Base-by-base conservation (phyloP, 2,113 vertebrate species). In the Monarcha castaneiventris region DNA sequence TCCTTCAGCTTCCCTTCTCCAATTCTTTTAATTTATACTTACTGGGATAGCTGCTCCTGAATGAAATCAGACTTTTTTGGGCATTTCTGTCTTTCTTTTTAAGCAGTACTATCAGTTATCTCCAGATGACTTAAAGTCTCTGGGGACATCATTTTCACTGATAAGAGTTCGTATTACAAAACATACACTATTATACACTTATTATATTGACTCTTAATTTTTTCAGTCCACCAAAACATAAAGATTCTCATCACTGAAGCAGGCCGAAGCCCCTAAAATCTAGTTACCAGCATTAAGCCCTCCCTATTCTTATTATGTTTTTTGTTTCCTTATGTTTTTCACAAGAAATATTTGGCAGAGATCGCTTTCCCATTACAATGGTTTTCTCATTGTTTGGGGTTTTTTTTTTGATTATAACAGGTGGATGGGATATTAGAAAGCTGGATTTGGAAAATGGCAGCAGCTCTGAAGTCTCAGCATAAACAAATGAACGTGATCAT, bases 381-480 rank as follows among this genome's bases (percentile, higher is more conserved):
- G 1, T 52, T 30, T 63, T 27, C 9, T 27, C 22, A 43, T 5
- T 35, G 11, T 16, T 46, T 41, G n/a, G 44, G 30, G 2, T 11
- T 54, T 52, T 35, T 39, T 39, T 55, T 35, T 20, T 29, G 7
- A 73, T 64, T 66, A 97, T 98, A 71, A 83, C 92, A 99, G 99
- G 43, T 99, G 90, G 98, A 99, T 27, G 98, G 98, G 23, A 68
- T 97, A 8, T 95, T 99, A 92, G 99, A 99, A 95, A 90, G 49
- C n/a, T 99, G 99, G 99, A 97, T 99, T 67, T 94, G 97, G 92
- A 97, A 98, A 92, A 93, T 99, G 97, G 98, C 98, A 32, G 93
- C 97, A 3, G 97, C 97, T 2, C 97, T 99, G 59, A 99, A 98
- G 97, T 97, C 97, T 41, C 96, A 92, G 20, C 95, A 91, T 10